These are phyloP conservation scores for Rhamnusium bicolor DNA, from an alignment of 2,888 invertebrate genomes.

Conservation along the genomic window DNA sequence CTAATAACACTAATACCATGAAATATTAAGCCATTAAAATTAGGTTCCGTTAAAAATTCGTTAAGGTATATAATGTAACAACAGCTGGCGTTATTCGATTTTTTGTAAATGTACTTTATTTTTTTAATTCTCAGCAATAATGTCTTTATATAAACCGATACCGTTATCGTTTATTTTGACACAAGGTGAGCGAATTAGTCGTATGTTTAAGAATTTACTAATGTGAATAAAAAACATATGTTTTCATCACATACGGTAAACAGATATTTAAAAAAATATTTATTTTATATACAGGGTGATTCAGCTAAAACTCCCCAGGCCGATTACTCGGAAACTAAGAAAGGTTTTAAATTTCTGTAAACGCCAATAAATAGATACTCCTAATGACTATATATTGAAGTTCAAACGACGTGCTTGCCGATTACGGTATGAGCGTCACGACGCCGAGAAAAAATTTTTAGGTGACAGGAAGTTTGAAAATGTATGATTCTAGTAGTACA, in stretches of 20 bases:
- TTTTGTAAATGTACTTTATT: not conserved
- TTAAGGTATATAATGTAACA: slow-evolving; percentile 16
- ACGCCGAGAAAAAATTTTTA: no score
- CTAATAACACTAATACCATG: slow-evolving; percentile 1
- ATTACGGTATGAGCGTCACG: no score
- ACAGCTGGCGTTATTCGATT: not conserved
- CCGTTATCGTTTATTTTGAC: slow-evolving; percentile 1
- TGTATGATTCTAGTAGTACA: no score
- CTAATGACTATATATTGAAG: no score
- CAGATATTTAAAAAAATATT: not conserved
- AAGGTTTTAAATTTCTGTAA: no score
- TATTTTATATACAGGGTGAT: not conserved
- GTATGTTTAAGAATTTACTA: not conserved
- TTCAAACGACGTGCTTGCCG: no score
- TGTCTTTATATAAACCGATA: not conserved
- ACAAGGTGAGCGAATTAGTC: slow-evolving; percentile 3
- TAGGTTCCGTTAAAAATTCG: slow-evolving; percentile 15
- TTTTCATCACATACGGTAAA: not conserved
- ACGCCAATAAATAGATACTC: no score
- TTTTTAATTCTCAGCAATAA: not conserved
- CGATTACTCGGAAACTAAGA: no score
- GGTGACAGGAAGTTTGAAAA: no score
- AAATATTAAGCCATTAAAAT: slow-evolving; percentile 17
- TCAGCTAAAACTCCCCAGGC: no score
- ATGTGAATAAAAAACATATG: not conserved